Base-by-base conservation (phyloP, 2,113 vertebrate genomes). In the Apistogramma diplotaenia region DNA sequence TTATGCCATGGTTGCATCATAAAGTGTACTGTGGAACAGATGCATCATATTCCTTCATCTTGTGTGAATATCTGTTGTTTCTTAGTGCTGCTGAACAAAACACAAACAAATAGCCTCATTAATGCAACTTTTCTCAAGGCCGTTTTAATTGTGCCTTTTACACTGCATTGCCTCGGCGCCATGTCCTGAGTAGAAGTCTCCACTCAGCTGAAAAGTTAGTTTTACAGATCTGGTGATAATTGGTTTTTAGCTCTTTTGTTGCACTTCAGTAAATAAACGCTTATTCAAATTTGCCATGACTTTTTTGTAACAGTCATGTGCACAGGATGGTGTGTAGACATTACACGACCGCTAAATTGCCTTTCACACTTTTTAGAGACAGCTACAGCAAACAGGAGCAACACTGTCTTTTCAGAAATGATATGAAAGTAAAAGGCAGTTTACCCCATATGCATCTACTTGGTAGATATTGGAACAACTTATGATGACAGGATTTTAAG, bases 121-220 rank as follows among this genome's bases (percentile, higher is more conserved):
- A 70, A 60, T 9, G 12, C 49, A 65, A 12, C 27, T 23, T 65
- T 54, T 49, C 57, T 70, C 6, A 6, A 71, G 19, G 35, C 31
- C 6, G 49, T 31, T 61, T 27, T 60, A 33, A 21, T 67, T 33
- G 35, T 23, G 56, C 49, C 40, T 4, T 6, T 18, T 19, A 10
- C 43, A 7, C 10, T 61, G 29, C 78, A 54, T 16, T 54, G 51
- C 46, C 21, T 76, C n/a, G 8, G 51, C 70, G 7, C 37, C 6
- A 60, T 51, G 31, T 57, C 51, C 23, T 35, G 61, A 67, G 76
- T 61, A 40, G 18, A 81, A 76, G 62, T 29, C 29, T 12, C 51
- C 51, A 16, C 25, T 85, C 81, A 83, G 84, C 88, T 78, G 33
- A 57, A 84, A 81, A 56, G 79, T 74, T 78, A 6, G 72, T 16